Conservation (phyloP, 2,113 vertebrate genomes). For the Cephalopterus ornatus region DNA sequence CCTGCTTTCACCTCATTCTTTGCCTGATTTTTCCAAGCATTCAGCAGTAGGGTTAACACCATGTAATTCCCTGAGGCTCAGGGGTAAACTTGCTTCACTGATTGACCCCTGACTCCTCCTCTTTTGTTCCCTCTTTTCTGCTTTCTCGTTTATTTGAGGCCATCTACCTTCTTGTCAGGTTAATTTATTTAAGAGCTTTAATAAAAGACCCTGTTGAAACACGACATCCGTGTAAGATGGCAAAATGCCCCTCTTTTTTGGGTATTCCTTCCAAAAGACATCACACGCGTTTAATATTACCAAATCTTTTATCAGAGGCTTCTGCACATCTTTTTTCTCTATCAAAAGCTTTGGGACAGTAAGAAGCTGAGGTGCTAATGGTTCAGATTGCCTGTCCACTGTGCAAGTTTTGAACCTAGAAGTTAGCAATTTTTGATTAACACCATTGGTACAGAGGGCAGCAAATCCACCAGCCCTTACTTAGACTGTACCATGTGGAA, state of each 20-base stretch:
- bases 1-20: rapidly evolving
- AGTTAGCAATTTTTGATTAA: not conserved
- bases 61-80: not conserved
- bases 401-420: not conserved
- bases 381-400: not conserved
- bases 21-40: not conserved
- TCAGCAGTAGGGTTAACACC: not conserved
- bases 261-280: not conserved
- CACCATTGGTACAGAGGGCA: too few species aligned
- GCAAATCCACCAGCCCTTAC: not conserved
- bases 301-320: not conserved
- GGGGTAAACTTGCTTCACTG: not conserved
- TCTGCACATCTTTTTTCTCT: not conserved
- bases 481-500: not conserved
- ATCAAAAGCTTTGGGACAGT: not conserved
- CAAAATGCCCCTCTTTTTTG: not conserved
- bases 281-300: not conserved
- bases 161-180: not conserved
- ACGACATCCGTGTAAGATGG: not conserved
- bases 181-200: not conserved
- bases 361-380: not conserved
- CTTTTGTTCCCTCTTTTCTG: not conserved
- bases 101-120: not conserved
- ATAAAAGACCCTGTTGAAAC: not conserved
- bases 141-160: not conserved